Conservation (phyloP, 2,888 invertebrate genomes). For the Julus scanicus region DNA sequence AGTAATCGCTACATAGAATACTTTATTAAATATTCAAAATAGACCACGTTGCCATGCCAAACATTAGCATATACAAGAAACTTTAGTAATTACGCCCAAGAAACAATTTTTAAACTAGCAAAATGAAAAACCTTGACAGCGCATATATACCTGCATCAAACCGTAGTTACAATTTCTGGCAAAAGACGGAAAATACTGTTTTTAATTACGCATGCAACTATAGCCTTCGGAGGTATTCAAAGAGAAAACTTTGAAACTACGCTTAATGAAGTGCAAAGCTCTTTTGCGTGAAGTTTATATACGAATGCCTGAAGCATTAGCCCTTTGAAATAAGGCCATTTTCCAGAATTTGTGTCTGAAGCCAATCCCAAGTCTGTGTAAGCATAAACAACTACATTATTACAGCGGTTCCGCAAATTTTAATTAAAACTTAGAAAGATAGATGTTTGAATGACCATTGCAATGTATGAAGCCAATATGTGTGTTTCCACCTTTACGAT, state of each 20-base stretch:
- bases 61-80: not conserved
- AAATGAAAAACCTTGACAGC: not conserved
- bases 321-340: not conserved
- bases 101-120: not conserved
- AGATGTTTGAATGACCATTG: not conserved
- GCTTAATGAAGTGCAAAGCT: slow-evolving; percentile 34
- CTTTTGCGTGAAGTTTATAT: not conserved
- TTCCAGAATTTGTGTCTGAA: not conserved
- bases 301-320: not conserved
- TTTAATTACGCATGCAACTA: slow-evolving; percentile 9
- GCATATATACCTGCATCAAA: not conserved
- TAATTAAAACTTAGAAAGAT: slow-evolving; percentile 30
- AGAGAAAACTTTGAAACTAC: not conserved
- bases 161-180: not conserved
- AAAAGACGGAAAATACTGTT: not conserved
- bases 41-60: not conserved
- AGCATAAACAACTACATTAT: not conserved
- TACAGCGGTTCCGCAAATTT: not conserved
- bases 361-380: not conserved
- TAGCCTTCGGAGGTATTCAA: not conserved
- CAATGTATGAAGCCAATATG: slow-evolving; percentile 8
- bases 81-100: not conserved
- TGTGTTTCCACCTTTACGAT: not conserved
- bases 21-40: not conserved
- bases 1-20: too few species aligned